phyloP scores from a whole-genome alignment of 64 coral and sea anemone species.

The Stichodactyla mertensii region DNA sequence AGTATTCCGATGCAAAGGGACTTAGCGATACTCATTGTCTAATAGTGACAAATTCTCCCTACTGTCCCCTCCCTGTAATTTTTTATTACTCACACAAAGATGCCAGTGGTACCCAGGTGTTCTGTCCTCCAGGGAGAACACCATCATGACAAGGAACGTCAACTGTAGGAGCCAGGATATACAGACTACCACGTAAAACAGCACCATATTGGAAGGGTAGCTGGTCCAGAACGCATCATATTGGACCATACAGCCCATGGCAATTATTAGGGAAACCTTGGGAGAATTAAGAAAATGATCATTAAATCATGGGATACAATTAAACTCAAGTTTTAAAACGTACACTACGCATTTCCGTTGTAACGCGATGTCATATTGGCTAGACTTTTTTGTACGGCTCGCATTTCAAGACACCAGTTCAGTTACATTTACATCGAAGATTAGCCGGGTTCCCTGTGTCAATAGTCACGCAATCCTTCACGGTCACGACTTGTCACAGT shows the following conservation, averaged over 20 bases:
- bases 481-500: too few species aligned
- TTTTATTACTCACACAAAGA: conserved; percentile 13
- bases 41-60: not conserved
- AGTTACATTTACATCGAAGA: too few species aligned
- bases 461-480: too few species aligned
- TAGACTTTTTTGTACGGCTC: too few species aligned
- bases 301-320: not conserved
- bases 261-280: conserved; percentile 4
- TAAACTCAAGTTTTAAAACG: too few species aligned
- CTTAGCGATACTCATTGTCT: not conserved
- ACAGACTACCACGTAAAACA: not conserved
- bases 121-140: not conserved
- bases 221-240: conserved; percentile 2
- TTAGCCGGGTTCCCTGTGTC: too few species aligned
- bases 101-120: not conserved
- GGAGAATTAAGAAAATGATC: not conserved
- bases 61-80: not conserved
- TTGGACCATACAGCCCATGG: conserved; percentile 7
- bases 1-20: not conserved
- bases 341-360: too few species aligned
- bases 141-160: conserved; percentile 14
- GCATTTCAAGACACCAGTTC: too few species aligned
- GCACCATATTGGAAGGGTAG: not conserved
- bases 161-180: not conserved
- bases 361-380: too few species aligned